Percentiles rank a stretch among this genome's conserved stretches.
These are phyloP conservation scores for Lepidostoma basale DNA, from an alignment of 1,140 invertebrate genomes.

Conservation along the genomic window DNA sequence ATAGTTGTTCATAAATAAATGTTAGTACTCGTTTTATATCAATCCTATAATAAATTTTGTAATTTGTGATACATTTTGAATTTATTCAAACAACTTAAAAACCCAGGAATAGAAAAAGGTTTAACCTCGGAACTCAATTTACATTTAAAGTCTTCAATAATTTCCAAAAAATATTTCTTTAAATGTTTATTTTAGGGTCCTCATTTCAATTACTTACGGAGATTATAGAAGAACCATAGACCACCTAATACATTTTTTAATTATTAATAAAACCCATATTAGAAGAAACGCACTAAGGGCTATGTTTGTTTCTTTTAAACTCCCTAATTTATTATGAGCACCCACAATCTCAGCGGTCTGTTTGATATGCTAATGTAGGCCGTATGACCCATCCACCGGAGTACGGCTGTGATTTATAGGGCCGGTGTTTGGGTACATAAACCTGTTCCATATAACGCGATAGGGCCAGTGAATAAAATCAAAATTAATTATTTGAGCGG, in stretches of 20 bases:
- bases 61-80: too few relatives aligned
- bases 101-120: too few relatives aligned
- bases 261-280: conserved; percentile 2
- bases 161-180: too few relatives aligned
- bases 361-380: conserved; percentile 22
- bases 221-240: neutral
- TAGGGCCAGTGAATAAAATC: neutral
- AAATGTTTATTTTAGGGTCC: too few relatives aligned
- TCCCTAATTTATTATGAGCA: too few relatives aligned
- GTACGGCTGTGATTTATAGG: neutral
- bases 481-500: neutral
- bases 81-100: too few relatives aligned
- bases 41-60: too few relatives aligned
- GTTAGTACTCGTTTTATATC: too few relatives aligned
- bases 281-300: neutral
- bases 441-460: neutral
- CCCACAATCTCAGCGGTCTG: neutral
- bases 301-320: neutral
- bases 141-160: too few relatives aligned
- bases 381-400: neutral
- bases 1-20: too few relatives aligned
- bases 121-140: too few relatives aligned
- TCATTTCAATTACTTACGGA: too few relatives aligned
- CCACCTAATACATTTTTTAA: conserved; percentile 14
- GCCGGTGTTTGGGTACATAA: neutral